phyloP scores from a whole-genome alignment of 2,113 vertebrate species.

The Ahaetulla prasina region DNA sequence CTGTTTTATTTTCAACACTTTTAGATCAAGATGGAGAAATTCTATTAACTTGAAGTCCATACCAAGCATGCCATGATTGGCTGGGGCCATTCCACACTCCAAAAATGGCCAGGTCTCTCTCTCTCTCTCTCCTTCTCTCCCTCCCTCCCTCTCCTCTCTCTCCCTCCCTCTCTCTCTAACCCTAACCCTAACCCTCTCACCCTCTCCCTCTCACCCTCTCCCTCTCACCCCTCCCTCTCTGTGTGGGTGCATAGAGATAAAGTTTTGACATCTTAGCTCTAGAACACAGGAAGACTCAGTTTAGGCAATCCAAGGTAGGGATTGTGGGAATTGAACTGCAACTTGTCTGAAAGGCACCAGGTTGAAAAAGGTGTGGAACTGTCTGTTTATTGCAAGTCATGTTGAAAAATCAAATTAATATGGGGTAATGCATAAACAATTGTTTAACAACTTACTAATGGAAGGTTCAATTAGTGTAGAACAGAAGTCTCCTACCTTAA shows the following conservation, averaged over 20 bases:
- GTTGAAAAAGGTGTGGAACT: background rate
- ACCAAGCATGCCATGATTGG: background rate
- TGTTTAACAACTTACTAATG: background rate
- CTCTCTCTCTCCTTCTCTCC: no score
- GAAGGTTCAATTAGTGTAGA: background rate
- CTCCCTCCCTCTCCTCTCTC: no score
- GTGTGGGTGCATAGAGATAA: background rate
- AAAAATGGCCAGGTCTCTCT: background rate
- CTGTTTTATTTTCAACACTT: background rate
- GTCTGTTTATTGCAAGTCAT: background rate
- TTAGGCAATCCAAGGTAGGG: background rate
- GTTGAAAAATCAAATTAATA: background rate
- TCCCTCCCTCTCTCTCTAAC: no score
- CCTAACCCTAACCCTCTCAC: no score
- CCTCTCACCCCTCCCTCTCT: no score
- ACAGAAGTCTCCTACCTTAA: background rate
- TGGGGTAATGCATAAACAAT: background rate
- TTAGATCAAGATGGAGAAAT: background rate
- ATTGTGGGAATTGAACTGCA: background rate
- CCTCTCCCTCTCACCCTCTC: no score
- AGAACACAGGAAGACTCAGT: background rate
- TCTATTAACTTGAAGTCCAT: background rate
- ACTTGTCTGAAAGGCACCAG: background rate
- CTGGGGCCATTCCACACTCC: background rate
- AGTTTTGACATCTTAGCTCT: background rate